Conservation (phyloP, 2,797 vertebrate genomes). For the Monodelphis domestica region DNA sequence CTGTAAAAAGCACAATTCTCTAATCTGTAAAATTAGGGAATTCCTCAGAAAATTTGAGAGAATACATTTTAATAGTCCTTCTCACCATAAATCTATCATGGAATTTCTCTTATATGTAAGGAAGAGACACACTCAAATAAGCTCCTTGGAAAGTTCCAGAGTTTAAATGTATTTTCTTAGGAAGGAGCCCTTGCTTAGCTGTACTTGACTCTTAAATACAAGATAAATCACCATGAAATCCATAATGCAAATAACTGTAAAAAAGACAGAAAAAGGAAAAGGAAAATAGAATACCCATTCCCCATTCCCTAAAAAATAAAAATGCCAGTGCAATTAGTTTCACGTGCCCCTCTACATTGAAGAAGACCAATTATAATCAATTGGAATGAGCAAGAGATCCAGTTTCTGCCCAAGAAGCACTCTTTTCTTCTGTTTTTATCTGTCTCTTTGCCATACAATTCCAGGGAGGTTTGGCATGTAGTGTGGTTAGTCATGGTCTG, state of each 20-base stretch:
- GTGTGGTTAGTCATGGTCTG: neutral
- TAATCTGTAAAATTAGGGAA: neutral
- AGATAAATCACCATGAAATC: neutral
- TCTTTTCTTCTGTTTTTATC: neutral
- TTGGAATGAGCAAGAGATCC: conserved; percentile 11
- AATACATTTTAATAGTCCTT: neutral
- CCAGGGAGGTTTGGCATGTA: neutral
- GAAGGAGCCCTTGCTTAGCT: neutral
- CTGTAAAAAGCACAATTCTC: neutral
- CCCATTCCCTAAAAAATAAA: conserved; percentile 45
- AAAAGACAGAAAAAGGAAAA: neutral
- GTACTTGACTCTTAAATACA: conserved; percentile 14
- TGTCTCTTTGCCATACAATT: neutral
- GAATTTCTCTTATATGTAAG: neutral
- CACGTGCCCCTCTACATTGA: neutral
- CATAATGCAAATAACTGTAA: conserved; percentile 6
- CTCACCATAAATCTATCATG: neutral
- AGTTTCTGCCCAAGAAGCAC: neutral
- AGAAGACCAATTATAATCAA: neutral
- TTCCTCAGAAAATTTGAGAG: neutral
- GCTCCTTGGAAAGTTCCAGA: neutral
- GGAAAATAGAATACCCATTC: no score
- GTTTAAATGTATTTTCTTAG: neutral
- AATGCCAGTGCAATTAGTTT: neutral
- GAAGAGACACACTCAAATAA: neutral